Conservation (phyloP, 2,888 invertebrate species). For the Ecliptopera silaceata region DNA sequence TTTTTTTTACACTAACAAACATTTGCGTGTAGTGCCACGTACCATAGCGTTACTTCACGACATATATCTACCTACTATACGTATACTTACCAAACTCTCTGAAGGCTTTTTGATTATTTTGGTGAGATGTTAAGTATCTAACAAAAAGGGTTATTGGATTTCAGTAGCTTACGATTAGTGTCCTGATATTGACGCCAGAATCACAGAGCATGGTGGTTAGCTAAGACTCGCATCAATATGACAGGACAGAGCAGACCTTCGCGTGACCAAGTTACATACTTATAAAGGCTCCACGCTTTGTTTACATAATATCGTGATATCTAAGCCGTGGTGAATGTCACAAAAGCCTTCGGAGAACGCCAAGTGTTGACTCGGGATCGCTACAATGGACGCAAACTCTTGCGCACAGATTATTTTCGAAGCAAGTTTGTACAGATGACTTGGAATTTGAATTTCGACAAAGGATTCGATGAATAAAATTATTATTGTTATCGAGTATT, state of each 20-base stretch:
- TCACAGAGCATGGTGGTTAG: too few species aligned
- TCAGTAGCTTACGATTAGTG: too few species aligned
- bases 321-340: constrained; percentile 61
- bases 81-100: too few species aligned
- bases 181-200: too few species aligned
- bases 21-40: too few species aligned
- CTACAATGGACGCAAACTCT: constrained; percentile 76
- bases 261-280: neutral
- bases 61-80: too few species aligned
- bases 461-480: constrained; percentile 23
- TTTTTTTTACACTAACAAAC: too few species aligned
- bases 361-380: constrained; percentile 71
- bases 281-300: constrained; percentile 14
- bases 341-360: constrained; percentile 72
- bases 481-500: constrained; percentile 40
- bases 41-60: too few species aligned
- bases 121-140: too few species aligned
- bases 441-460: constrained; percentile 49
- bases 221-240: neutral
- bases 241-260: neutral
- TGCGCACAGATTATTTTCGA: constrained; percentile 65
- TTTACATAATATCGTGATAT: constrained; percentile 30
- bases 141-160: too few species aligned
- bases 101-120: too few species aligned
- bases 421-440: constrained; percentile 71